Conservation (phyloP, 2,888 invertebrate species). For the Gerris lacustris region DNA sequence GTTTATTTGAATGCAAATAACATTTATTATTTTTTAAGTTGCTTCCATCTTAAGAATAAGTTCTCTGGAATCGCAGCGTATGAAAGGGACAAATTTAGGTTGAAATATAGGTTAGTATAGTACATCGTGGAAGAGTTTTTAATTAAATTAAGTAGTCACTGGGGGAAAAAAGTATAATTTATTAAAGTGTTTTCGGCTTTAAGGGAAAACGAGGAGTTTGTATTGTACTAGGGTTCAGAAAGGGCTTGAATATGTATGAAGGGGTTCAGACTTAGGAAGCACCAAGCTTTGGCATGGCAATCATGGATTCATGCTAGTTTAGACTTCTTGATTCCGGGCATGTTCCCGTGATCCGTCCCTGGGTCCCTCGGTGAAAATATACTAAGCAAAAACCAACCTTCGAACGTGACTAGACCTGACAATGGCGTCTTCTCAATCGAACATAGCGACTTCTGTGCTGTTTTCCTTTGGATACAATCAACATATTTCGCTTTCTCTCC, state of each 20-base stretch:
- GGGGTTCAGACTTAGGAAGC: background rate
- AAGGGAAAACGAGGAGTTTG: background rate
- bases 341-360: background rate
- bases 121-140: background rate
- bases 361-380: no score
- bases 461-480: no score
- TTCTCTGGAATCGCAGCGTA: no score
- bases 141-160: background rate
- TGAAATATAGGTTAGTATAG: no score
- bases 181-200: background rate
- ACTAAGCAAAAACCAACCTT: background rate
- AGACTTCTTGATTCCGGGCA: background rate
- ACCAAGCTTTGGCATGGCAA: background rate
- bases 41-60: no score
- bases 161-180: background rate
- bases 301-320: background rate
- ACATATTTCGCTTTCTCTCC: no score
- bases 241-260: slow-evolving; percentile 5
- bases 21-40: no score
- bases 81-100: no score
- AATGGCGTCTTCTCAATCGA: background rate
- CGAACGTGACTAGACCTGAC: background rate
- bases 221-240: background rate
- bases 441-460: no score
- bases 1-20: no score